These are phyloP conservation scores for Clunio marinus DNA, from an alignment of 2,888 invertebrate species.

Conservation along the genomic window DNA sequence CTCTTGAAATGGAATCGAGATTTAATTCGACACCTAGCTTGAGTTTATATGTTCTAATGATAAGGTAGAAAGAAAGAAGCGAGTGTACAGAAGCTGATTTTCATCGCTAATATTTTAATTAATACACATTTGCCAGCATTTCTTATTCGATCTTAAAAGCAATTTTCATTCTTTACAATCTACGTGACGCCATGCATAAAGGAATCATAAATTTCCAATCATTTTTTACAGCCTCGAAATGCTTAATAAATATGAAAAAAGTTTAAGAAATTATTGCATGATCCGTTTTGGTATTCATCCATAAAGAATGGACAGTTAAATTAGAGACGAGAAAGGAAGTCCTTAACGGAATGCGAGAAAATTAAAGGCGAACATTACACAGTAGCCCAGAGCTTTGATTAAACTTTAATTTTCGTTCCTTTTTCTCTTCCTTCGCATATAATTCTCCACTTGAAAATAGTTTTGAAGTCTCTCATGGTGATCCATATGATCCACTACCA, in stretches of 20 bases:
- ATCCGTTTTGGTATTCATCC: background rate
- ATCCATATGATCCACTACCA: constrained; percentile 4
- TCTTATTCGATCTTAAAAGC: too few species aligned
- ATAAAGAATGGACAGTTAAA: background rate
- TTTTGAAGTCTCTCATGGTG: background rate
- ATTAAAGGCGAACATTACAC: background rate
- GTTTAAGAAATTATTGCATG: constrained; percentile 20
- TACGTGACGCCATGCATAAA: constrained; percentile 31
- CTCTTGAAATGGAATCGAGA: too few species aligned
- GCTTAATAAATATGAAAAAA: constrained; percentile 27
- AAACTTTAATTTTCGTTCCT: constrained; percentile 1
- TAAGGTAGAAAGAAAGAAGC: too few species aligned
- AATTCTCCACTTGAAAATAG: background rate
- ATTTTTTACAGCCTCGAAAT: constrained; percentile 15
- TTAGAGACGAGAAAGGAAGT: constrained; percentile 15
- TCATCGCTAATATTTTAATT: too few species aligned
- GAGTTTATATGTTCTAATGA: too few species aligned
- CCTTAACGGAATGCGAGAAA: constrained; percentile 3
- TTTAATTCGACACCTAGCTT: too few species aligned
- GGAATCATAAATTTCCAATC: constrained; percentile 20
- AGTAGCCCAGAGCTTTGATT: constrained; percentile 27
- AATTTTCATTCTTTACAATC: background rate
- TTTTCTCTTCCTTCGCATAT: background rate
- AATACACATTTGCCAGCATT: too few species aligned
- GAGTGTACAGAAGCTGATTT: too few species aligned